A percentile compares a stretch with the other conserved stretches of the same genome.
Evolutionary conservation across 2,113 vertebrate species (phyloP).

Genomic region (Prunella fulvescens): DNA sequence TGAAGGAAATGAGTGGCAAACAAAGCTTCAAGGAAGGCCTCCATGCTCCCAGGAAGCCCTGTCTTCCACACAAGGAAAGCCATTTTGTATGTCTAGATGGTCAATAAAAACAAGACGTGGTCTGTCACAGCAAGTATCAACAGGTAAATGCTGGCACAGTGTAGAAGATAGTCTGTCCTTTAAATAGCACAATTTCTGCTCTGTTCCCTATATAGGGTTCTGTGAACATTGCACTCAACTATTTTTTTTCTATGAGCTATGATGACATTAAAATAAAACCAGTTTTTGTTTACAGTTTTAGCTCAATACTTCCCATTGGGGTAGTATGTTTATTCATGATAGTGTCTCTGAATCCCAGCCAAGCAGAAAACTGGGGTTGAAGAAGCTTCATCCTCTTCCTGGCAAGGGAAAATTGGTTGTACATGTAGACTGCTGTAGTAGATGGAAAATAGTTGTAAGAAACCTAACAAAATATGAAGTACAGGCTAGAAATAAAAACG

Average conservation of each 20-base stretch:
- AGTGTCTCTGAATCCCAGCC: not conserved
- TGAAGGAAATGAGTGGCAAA: not conserved
- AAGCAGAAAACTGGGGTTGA: not conserved
- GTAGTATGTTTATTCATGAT: not conserved
- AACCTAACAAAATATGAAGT: constrained; percentile 5
- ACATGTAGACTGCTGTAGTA: not conserved
- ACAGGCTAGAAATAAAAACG: not conserved
- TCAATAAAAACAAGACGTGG: not conserved
- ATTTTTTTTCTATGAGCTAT: not conserved
- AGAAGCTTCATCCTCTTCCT: not conserved
- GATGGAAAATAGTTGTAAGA: not conserved
- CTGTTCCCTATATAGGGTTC: not conserved
- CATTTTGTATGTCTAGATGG: not conserved
- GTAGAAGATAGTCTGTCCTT: not conserved
- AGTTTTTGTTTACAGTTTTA: not conserved
- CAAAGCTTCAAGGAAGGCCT: not conserved
- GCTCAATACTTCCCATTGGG: not conserved
- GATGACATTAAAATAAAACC: not conserved
- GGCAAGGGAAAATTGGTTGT: not conserved
- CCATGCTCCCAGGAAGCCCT: not conserved
- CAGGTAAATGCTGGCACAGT: not conserved
- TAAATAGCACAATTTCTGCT: not conserved
- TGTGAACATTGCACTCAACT: not conserved
- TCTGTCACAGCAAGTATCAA: not conserved
- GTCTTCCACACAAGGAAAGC: not conserved